These are phyloP conservation scores for Mesorhabditis sp. DNA, from an alignment of 2,888 invertebrate species.

Conservation along the genomic window DNA sequence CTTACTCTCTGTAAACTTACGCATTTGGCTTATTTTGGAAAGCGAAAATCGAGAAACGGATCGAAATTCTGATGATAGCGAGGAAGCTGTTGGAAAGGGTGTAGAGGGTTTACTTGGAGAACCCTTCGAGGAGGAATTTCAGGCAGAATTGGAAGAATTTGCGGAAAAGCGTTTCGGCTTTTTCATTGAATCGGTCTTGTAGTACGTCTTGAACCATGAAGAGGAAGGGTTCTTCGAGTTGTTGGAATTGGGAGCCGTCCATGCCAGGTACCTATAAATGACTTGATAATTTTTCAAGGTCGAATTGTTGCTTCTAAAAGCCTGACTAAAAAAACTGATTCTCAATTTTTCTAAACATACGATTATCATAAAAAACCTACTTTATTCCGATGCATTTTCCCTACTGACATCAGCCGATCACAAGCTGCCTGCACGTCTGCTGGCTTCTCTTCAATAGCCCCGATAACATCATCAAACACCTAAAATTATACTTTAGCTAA, in stretches of 20 bases:
- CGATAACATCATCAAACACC: conserved; percentile 57
- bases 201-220: conserved; percentile 52
- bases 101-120: conserved; percentile 34
- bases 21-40: no score
- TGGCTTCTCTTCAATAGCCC: conserved; percentile 52
- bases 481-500: conserved; percentile 15
- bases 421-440: conserved; percentile 49
- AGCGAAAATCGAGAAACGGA: no score
- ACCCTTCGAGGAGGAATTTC: conserved; percentile 55
- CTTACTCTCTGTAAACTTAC: no score
- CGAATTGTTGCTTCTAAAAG: not conserved
- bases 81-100: not conserved
- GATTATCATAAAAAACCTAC: conserved; percentile 16
- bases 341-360: not conserved
- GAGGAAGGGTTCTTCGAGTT: conserved; percentile 61
- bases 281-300: not conserved
- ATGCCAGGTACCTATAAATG: conserved; percentile 42
- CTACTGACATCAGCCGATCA: conserved; percentile 43
- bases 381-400: conserved; percentile 54
- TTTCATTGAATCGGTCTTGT: conserved; percentile 59
- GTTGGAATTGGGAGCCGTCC: conserved; percentile 53
- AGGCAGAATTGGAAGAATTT: conserved; percentile 58
- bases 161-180: conserved; percentile 58
- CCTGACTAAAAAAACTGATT: not conserved
- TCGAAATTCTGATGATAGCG: no score